phyloP scores from a whole-genome alignment of 2,797 vertebrate genomes.

The Siniperca undulata region DNA sequence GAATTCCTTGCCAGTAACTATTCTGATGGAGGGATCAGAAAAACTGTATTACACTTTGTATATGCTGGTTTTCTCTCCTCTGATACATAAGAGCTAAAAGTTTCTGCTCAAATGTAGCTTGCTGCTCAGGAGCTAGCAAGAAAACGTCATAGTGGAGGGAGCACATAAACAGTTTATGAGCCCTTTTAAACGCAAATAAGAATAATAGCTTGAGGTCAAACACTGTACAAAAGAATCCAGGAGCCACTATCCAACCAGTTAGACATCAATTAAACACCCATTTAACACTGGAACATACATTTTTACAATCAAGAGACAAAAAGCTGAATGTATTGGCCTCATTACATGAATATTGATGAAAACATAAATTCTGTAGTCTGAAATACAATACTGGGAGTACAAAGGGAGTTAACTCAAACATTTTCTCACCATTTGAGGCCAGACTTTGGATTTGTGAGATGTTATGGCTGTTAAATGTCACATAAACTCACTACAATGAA shows the following conservation, averaged over 20 bases:
- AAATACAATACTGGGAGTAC: constrained; percentile 53
- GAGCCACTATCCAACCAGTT: constrained; percentile 59
- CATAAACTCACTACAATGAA: constrained; percentile 17
- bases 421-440: constrained; percentile 24
- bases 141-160: constrained; percentile 40
- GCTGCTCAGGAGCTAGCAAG: constrained; percentile 34
- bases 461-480: constrained; percentile 33
- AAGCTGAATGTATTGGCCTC: constrained; percentile 55
- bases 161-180: constrained; percentile 71
- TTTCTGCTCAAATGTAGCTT: constrained; percentile 34
- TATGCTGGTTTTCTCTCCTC: constrained; percentile 34
- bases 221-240: constrained; percentile 49
- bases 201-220: constrained; percentile 71
- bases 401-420: constrained; percentile 49
- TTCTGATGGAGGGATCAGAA: constrained; percentile 65
- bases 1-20: constrained; percentile 59
- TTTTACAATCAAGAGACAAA: constrained; percentile 68
- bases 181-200: constrained; percentile 67
- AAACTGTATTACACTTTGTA: constrained; percentile 30
- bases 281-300: constrained; percentile 58
- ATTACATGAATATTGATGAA: constrained; percentile 69
- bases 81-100: constrained; percentile 39
- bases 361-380: constrained; percentile 52
- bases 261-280: constrained; percentile 61
- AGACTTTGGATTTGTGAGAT: neutral